Evolutionary conservation across 64 coral and sea anemone species (phyloP), one percentile per base, ranked within the genome.

Genomic region (Acropora tenuis): DNA sequence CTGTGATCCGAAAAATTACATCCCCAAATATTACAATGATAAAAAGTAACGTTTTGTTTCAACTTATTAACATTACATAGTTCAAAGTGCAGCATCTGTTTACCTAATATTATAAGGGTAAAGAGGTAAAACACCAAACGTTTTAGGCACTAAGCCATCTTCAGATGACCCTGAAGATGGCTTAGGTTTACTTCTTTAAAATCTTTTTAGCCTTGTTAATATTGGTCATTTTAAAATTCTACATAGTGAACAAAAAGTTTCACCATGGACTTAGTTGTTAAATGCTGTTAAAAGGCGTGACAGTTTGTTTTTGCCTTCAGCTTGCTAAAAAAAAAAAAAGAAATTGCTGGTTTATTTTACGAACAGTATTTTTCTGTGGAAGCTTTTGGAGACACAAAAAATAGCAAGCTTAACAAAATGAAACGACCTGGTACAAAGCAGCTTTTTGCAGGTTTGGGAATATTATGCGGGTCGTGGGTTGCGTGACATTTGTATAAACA

Each of bases 41-140:
- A 77, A 77, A 77, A 77, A 77, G 40, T 76, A 76, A 77, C 74
- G 41, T 77, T 77, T 77, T 77, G 74, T 77, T 77, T 77, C 74
- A 77, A 77, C 8, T 77, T 44, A 77, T 48, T 47, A 77, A 77
- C 75, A 77, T 76, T 76, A 76, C 74, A 12, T 44, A 8, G 11
- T 46, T 46, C 41, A 76, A 76, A 5, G 12, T 42, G 74, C 75
- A 77, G 75, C 75, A 77, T 13, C 6, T 77, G 75, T 77, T 77
- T 77, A 77, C 74, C 74, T 46, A 77, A 47, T 46, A 77, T 77
- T 44, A 77, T 5, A 77, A 46, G 74, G 40, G 8, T 42, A 76
- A 76, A 76, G 10, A 45, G 44, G 74, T 76, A 76, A 76, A 46
- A 46, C n/a, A 76, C 18, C 74, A 0, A 76, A 76, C 20, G 41